phyloP scores from a whole-genome alignment of 2,888 invertebrate species.

The Chesias legatella region DNA sequence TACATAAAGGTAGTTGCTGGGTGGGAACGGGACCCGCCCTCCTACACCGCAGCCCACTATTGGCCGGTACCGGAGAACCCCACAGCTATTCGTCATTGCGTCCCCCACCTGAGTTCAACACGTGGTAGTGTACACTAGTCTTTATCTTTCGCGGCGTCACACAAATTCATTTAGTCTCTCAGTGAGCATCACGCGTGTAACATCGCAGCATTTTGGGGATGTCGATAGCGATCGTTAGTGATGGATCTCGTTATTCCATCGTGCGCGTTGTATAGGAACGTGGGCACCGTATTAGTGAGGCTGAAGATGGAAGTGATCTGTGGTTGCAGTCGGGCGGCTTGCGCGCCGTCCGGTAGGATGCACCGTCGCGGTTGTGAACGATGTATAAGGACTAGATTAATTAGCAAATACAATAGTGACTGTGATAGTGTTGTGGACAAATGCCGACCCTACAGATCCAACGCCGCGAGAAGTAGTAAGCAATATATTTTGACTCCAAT shows the following conservation, averaged over 20 bases:
- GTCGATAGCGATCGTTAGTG: slow-evolving; percentile 56
- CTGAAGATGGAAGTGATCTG: slow-evolving; percentile 57
- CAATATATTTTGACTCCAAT: slow-evolving; percentile 26
- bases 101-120: slow-evolving; percentile 54
- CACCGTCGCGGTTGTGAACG: slow-evolving; percentile 59
- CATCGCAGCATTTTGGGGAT: slow-evolving; percentile 66
- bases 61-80: slow-evolving; percentile 52
- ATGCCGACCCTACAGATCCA: slow-evolving; percentile 60
- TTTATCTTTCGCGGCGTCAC: slow-evolving; percentile 72
- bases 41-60: slow-evolving; percentile 49
- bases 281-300: slow-evolving; percentile 67
- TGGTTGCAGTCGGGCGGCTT: slow-evolving; percentile 39
- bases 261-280: slow-evolving; percentile 60
- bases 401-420: slow-evolving; percentile 65
- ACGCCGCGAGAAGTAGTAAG: slow-evolving; percentile 72
- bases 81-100: slow-evolving; percentile 53
- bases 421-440: slow-evolving; percentile 69
- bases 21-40: slow-evolving; percentile 54
- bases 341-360: slow-evolving; percentile 36
- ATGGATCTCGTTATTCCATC: slow-evolving; percentile 69
- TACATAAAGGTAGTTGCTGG: slow-evolving; percentile 55
- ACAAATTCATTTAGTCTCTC: slow-evolving; percentile 71
- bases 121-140: slow-evolving; percentile 56
- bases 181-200: slow-evolving; percentile 69
- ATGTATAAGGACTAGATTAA: slow-evolving; percentile 68